Evolutionary conservation across 1,140 invertebrate genomes (phyloP).

Genomic region (Drosophila quadrilineata): DNA sequence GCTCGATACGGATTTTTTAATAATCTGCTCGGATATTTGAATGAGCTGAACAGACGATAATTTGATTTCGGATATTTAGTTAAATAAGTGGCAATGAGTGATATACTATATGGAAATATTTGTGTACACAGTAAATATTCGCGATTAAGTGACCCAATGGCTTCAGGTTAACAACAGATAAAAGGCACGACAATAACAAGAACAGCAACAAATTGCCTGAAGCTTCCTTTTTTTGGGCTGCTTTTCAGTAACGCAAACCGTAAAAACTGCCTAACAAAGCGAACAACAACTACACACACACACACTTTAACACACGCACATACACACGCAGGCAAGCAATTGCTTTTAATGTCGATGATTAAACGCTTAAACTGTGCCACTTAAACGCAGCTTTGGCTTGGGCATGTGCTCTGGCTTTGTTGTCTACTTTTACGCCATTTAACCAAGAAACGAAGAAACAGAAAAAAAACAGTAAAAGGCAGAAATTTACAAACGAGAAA

Average conservation of each 20-base stretch:
- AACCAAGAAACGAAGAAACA: conserved; percentile 44
- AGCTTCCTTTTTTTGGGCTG: too few relatives aligned
- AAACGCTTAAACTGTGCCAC: conserved; percentile 36
- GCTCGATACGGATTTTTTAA: neutral
- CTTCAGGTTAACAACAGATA: conserved; percentile 20
- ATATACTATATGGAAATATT: conserved; percentile 50
- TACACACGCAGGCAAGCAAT: conserved; percentile 41
- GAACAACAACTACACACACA: conserved; percentile 13
- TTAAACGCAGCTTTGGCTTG: conserved; percentile 40
- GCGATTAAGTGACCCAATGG: conserved; percentile 10
- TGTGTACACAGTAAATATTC: conserved; percentile 41
- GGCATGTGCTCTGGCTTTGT: too few relatives aligned
- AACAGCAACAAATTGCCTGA: conserved; percentile 30
- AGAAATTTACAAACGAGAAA: too few relatives aligned
- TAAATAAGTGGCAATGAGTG: neutral
- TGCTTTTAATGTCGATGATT: conserved; percentile 60
- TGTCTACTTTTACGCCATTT: conserved; percentile 61
- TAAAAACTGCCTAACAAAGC: conserved; percentile 9
- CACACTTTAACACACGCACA: neutral
- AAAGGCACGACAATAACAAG: conserved; percentile 7
- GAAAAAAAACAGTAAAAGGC: too few relatives aligned
- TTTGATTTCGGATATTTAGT: neutral
- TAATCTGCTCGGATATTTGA: neutral
- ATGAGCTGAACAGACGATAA: conserved; percentile 6
- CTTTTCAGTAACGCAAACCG: conserved; percentile 15